Conservation (phyloP, 2,113 vertebrate genomes). For the Bubo scandiacus region DNA sequence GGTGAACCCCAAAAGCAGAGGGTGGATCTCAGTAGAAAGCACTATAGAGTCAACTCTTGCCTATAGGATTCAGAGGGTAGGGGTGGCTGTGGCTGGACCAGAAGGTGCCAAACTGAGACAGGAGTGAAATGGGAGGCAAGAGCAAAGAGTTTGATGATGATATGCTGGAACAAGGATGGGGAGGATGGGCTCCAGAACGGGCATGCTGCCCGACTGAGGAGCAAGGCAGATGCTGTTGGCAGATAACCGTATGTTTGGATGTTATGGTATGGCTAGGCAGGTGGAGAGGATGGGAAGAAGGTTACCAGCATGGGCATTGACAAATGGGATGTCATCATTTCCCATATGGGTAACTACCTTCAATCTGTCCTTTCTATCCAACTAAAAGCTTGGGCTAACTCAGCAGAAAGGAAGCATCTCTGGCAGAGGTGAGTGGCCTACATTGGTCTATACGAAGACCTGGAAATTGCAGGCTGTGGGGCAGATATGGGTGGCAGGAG, state of each 20-base stretch:
- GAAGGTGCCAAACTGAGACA: background rate
- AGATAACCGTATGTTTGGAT: conserved; percentile 7
- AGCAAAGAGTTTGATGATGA: background rate
- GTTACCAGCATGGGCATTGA: conserved; percentile 25
- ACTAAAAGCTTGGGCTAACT: background rate
- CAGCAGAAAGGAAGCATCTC: background rate
- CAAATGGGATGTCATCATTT: conserved; percentile 52
- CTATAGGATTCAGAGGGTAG: background rate
- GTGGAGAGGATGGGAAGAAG: conserved; percentile 32
- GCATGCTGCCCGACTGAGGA: background rate
- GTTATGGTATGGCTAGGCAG: background rate
- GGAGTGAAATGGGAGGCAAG: background rate
- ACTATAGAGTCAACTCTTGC: background rate
- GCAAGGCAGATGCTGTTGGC: conserved; percentile 52
- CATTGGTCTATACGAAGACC: background rate
- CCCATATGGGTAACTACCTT: conserved; percentile 45
- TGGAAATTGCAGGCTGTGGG: background rate
- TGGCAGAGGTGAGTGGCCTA: background rate
- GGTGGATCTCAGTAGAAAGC: background rate
- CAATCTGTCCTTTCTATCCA: background rate
- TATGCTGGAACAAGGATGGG: background rate
- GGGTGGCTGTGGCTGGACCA: background rate
- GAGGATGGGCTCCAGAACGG: background rate
- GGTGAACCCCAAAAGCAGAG: background rate
- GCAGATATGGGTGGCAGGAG: background rate